phyloP scores from a whole-genome alignment of 1,140 invertebrate species.

The Aphis gossypii region DNA sequence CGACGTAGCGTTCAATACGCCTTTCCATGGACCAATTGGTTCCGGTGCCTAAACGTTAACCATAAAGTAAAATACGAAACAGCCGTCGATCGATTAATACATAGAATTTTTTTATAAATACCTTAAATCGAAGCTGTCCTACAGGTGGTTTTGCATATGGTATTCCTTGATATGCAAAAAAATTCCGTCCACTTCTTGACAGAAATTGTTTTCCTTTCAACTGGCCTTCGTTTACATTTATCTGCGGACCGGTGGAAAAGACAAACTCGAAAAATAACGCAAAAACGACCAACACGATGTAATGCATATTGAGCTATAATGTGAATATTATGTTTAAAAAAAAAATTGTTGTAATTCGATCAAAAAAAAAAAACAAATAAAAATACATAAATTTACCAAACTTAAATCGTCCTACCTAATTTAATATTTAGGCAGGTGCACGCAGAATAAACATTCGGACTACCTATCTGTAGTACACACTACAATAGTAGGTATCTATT shows the following conservation, averaged over 20 bases:
- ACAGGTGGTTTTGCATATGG: constrained; percentile 59
- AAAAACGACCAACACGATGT: background rate
- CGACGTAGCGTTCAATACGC: constrained; percentile 51
- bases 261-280: background rate
- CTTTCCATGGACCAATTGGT: constrained; percentile 54
- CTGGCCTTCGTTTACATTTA: constrained; percentile 53
- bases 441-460: background rate
- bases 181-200: constrained; percentile 18
- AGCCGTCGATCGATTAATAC: background rate
- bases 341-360: background rate
- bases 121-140: constrained; percentile 57
- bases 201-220: constrained; percentile 8
- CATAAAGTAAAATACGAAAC: background rate
- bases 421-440: background rate
- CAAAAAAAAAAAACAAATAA: too few relatives aligned
- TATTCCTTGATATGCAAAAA: constrained; percentile 54
- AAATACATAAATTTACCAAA: background rate
- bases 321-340: background rate
- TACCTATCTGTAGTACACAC: background rate
- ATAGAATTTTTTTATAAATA: background rate
- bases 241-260: background rate
- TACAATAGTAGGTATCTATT: background rate
- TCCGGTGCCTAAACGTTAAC: constrained; percentile 51
- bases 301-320: background rate
- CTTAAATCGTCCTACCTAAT: background rate